Evolutionary conservation across 2,888 invertebrate genomes (phyloP), one percentile per base, ranked within the genome.

Genomic region (Sclerodermus sp.): DNA sequence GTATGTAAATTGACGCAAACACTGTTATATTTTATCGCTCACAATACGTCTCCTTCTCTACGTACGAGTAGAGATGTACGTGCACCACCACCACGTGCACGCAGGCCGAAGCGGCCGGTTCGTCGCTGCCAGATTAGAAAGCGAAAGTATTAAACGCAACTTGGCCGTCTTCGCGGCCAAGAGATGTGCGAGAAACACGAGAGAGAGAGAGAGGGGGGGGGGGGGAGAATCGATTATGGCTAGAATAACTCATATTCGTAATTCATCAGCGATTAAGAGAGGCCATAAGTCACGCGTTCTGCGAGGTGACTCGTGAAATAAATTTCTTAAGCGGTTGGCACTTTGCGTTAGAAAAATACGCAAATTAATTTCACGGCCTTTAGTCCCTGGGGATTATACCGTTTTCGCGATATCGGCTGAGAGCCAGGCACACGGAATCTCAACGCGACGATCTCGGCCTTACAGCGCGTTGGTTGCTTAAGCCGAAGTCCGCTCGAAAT

Each of bases 401-500:
- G 47, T 44, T 48, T 38, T 43, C 39, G 34, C 12, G 34, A 34
- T 34, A 34, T 34, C 34, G 34, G n/a, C 4, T 12, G 14, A 9
- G 15, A 38, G 15, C 14, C 15, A 38, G 12, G 2, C 38, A 15
- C 16, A 38, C n/a, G 48, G 49, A 46, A 46, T 42, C 50, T 23
- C 45, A 42, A n/a, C 18, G 29, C n/a, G 23, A 52, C 52, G 54
- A 55, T 54, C 57, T 51, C 18, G n/a, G 30, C 12, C 45, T 45
- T 37, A 40, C 38, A 40, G 16, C 10, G n/a, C 29, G 23, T 41
- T 29, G 41, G 10, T 12, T 41, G 16, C 41, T 41, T 23, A 29
- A 14, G 41, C 41, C 39, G 39, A 14, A 39, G 42, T 9, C 16
- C 31, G 39, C 55, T 57, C 57, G 54, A 66, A 67, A 72, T 68